Evolutionary conservation across 1,140 invertebrate genomes (phyloP).

Genomic region (Argopecten irradians): DNA sequence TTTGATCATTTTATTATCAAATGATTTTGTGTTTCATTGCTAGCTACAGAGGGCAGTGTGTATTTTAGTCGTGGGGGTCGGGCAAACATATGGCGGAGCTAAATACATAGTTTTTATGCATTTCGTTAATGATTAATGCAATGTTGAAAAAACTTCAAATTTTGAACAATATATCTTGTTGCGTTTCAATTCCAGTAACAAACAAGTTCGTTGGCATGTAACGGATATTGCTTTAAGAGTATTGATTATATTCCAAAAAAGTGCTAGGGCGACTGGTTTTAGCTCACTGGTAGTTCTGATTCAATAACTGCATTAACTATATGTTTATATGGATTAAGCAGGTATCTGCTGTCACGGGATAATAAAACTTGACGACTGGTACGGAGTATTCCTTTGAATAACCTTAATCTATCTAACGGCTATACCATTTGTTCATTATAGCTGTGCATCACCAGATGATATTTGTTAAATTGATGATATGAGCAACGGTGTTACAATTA

Average conservation of each 20-base stretch:
- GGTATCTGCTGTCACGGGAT: not conserved
- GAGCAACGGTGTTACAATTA: no score
- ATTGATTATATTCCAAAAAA: not conserved
- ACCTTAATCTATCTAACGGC: no score
- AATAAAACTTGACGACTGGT: not conserved
- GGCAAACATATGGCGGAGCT: not conserved
- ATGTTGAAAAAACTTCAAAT: not conserved
- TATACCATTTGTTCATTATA: no score
- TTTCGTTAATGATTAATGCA: not conserved
- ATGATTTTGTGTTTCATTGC: not conserved
- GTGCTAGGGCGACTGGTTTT: not conserved
- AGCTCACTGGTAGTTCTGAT: not conserved
- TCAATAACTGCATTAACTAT: not conserved
- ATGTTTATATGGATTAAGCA: not conserved
- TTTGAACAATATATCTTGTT: not conserved
- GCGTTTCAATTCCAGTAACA: not conserved
- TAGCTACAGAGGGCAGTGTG: not conserved
- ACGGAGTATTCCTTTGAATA: not conserved
- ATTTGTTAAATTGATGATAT: no score
- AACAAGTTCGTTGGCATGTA: not conserved
- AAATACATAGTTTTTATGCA: not conserved
- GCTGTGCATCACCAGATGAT: no score
- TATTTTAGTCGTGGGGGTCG: not conserved
- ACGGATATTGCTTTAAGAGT: not conserved
- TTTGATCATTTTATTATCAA: conserved; percentile 19